phyloP scores from a whole-genome alignment of 2,888 invertebrate species.

The Drosophila mettleri region DNA sequence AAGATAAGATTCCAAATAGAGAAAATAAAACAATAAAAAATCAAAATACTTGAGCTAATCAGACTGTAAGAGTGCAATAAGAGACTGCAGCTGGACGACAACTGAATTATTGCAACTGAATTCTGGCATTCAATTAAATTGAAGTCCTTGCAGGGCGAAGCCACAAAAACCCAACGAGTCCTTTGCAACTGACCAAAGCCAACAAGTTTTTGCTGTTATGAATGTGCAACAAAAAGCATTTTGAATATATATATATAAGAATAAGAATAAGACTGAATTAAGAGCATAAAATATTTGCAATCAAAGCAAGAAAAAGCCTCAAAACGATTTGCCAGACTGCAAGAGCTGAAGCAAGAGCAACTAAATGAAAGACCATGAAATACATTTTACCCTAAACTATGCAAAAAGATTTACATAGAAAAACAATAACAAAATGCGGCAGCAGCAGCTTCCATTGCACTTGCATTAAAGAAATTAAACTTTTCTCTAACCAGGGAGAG shows the following conservation, averaged over 20 bases:
- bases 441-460: conserved; percentile 29
- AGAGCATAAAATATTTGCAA: conserved; percentile 74
- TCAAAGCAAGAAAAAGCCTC: conserved; percentile 36
- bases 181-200: conserved; percentile 10
- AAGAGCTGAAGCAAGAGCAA: conserved; percentile 44
- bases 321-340: conserved; percentile 33
- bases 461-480: conserved; percentile 76
- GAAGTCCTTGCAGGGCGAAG: not conserved
- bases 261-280: conserved; percentile 51
- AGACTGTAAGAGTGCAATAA: not conserved
- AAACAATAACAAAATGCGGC: conserved; percentile 36
- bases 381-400: conserved; percentile 57
- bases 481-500: conserved; percentile 10
- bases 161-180: conserved; percentile 27
- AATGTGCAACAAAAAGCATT: conserved; percentile 43
- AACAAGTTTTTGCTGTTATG: conserved; percentile 33
- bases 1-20: conserved; percentile 1
- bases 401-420: conserved; percentile 32
- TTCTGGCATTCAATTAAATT: conserved; percentile 26
- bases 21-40: not conserved
- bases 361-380: conserved; percentile 58
- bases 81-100: not conserved
- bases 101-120: conserved; percentile 3
- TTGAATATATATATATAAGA: conserved; percentile 43
- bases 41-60: conserved; percentile 1